phyloP scores from a whole-genome alignment of 2,888 invertebrate genomes.

The Euproctis similis region DNA sequence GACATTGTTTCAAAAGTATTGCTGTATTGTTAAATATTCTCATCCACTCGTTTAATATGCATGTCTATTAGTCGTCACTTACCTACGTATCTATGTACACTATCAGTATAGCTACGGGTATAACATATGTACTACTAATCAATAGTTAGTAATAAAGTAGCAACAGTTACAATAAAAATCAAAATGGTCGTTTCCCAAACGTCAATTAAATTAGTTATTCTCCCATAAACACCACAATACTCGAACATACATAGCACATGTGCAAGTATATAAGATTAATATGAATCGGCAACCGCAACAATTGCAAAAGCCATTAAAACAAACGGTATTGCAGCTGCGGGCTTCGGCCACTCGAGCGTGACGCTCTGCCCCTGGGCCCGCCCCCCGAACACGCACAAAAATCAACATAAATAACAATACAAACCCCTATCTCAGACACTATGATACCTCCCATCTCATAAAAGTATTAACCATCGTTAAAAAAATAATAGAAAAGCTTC shows the following conservation, averaged over 20 bases:
- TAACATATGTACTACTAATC: too few species aligned
- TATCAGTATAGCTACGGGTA: too few species aligned
- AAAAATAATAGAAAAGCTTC: slow-evolving; percentile 19
- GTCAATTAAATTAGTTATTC: slow-evolving; percentile 40
- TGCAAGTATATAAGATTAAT: slow-evolving; percentile 49
- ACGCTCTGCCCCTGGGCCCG: slow-evolving; percentile 63
- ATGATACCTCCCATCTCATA: slow-evolving; percentile 32
- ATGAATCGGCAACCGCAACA: slow-evolving; percentile 51
- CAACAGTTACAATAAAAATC: slow-evolving; percentile 1
- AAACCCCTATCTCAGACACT: slow-evolving; percentile 73
- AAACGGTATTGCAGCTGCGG: slow-evolving; percentile 64
- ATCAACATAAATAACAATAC: slow-evolving; percentile 76
- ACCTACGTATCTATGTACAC: too few species aligned
- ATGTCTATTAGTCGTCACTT: too few species aligned
- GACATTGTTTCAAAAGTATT: too few species aligned
- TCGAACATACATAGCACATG: slow-evolving; percentile 32
- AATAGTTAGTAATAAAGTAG: too few species aligned
- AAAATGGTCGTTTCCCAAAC: slow-evolving; percentile 18
- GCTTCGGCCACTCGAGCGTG: slow-evolving; percentile 54
- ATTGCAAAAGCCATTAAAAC: slow-evolving; percentile 65
- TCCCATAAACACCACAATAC: slow-evolving; percentile 46
- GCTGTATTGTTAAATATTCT: too few species aligned
- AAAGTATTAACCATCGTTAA: slow-evolving; percentile 22
- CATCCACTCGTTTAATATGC: too few species aligned
- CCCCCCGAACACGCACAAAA: slow-evolving; percentile 64